A percentile compares a stretch with the other conserved stretches of the same genome.
phyloP scores from a whole-genome alignment of 2,888 invertebrate species.

The Dryococelus australis region DNA sequence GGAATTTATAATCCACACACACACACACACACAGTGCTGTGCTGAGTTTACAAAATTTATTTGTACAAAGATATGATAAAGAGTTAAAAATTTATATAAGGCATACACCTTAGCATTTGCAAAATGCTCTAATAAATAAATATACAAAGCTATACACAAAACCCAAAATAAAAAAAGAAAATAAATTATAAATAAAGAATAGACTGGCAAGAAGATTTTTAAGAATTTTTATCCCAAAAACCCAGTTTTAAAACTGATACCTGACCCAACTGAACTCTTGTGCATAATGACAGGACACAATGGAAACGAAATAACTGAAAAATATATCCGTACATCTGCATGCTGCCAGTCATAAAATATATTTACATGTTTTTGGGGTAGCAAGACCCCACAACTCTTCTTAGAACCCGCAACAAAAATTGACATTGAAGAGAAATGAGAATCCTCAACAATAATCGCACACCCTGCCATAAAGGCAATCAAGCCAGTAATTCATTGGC shows the following conservation, averaged over 20 bases:
- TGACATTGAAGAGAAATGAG: not conserved
- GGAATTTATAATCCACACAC: not conserved
- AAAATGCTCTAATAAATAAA: not conserved
- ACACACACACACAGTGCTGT: not conserved
- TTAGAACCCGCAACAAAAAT: not conserved
- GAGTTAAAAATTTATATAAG: not conserved
- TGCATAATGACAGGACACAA: not conserved
- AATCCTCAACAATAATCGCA: not conserved
- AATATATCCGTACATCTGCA: not conserved
- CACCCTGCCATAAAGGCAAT: not conserved
- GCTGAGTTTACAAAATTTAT: not conserved
- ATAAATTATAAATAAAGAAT: conserved; percentile 4
- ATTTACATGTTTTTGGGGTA: not conserved
- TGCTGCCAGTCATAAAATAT: not conserved
- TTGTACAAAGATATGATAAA: not conserved
- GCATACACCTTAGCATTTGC: not conserved
- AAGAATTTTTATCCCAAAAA: conserved; percentile 13
- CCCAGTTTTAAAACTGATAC: conserved; percentile 20
- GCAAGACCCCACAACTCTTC: not conserved
- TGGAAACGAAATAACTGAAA: not conserved
- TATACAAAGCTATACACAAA: conserved; percentile 25
- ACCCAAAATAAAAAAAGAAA: not conserved
- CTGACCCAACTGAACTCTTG: not conserved
- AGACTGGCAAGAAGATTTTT: conserved; percentile 30
- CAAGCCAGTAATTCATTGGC: not conserved